Evolutionary conservation across 2,888 invertebrate genomes (phyloP), one percentile per base, ranked within the genome.

Genomic region (Drosophila mayaguana): DNA sequence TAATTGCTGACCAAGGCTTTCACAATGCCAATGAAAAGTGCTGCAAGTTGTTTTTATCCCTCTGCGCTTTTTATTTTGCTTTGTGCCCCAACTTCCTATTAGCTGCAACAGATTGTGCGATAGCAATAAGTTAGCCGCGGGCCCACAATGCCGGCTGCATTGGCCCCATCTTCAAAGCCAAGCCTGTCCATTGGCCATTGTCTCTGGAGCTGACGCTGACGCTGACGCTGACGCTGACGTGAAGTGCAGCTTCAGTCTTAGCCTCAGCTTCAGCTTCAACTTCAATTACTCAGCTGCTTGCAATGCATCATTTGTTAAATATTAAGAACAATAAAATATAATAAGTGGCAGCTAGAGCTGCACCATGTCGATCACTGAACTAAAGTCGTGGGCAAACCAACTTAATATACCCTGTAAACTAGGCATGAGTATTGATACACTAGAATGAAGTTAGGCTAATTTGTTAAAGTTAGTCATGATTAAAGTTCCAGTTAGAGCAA

Each of bases 31-130:
- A 80, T 78, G 81, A 78, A 81, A 81, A 78, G 75, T 81, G 72
- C 81, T 76, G 66, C 68, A 70, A 78, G 81, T 57, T 74, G 68
- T 69, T 64, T 12, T 73, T 68, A 25, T 54, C 25, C 25, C 54
- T 54, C 53, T 22, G 12, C 50, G 34, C 16, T 16, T 51, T 51
- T 22, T 20, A 38, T 55, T 57, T 38, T 54, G 48, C 45, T 42
- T n/a, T 40, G 43, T 54, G 69, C 62, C 67, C 69, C 83, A 78
- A 86, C 85, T 86, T 88, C 88, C 85, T 88, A 85, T 88, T 88
- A 88, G 85, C 60, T 80, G 85, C 84, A 70, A 74, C 79, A 79
- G 85, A 85, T 86, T 86, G 81, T 80, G 85, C 88, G 88, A 85
- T 88, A 85, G 85, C 88, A 85, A 86, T 86, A 86, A 88, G 76